Evolutionary conservation across 1,140 invertebrate genomes (phyloP).

Genomic region (Acyrthosiphon pisum): DNA sequence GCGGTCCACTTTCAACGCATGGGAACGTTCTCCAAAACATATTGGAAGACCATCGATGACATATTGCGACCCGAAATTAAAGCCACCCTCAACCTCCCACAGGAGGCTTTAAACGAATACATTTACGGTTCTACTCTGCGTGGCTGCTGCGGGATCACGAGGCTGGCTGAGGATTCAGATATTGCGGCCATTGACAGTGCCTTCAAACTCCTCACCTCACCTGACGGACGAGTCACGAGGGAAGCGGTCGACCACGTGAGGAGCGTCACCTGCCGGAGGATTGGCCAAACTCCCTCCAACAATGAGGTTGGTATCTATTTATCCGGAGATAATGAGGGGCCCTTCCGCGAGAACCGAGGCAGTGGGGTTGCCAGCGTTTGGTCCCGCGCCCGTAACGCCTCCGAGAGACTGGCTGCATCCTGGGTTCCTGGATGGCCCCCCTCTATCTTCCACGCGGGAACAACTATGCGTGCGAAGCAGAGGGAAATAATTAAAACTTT

Average conservation of each 20-base stretch:
- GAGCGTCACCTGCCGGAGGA: background rate
- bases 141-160: rapidly evolving
- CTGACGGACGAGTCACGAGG: rapidly evolving
- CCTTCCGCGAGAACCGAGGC: background rate
- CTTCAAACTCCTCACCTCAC: rapidly evolving
- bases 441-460: too few relatives aligned
- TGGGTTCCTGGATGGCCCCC: too few relatives aligned
- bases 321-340: background rate
- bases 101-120: background rate
- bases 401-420: background rate
- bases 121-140: rapidly evolving
- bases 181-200: background rate
- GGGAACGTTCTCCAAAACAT: background rate
- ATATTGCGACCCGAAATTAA: too few relatives aligned
- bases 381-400: background rate
- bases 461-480: background rate
- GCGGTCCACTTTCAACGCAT: background rate
- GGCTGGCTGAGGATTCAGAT: background rate
- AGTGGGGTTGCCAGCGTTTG: background rate
- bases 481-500: too few relatives aligned
- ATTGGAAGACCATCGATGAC: too few relatives aligned
- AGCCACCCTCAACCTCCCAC: rapidly evolving
- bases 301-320: background rate
- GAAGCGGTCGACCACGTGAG: background rate
- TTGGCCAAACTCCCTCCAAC: background rate